Conservation (phyloP, 2,797 vertebrate genomes). For the Crocidura indochinensis region DNA sequence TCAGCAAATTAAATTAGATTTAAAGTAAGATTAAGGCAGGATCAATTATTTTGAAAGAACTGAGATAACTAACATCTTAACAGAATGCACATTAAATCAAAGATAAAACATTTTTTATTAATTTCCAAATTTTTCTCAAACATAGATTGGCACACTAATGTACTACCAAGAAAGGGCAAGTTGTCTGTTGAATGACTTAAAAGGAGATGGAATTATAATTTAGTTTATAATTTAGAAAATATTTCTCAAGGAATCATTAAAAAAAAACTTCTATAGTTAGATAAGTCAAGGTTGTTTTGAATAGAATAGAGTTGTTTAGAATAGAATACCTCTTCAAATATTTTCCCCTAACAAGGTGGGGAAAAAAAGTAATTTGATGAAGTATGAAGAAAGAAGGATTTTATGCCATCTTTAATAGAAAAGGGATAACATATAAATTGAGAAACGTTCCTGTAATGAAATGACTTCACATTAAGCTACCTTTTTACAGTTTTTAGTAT, state of each 20-base stretch:
- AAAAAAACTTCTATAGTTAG: not conserved
- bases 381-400: not conserved
- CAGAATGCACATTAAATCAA: too few species aligned
- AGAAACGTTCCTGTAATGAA: not conserved
- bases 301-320: not conserved
- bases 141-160: too few species aligned
- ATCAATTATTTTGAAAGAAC: not conserved
- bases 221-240: conserved; percentile 1
- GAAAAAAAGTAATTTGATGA: not conserved
- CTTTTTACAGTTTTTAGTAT: not conserved
- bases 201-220: not conserved
- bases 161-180: not conserved
- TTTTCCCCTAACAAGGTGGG: too few species aligned
- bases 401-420: not conserved
- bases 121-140: too few species aligned
- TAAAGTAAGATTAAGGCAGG: not conserved
- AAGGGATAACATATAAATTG: not conserved
- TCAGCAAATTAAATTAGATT: not conserved
- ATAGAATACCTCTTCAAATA: not conserved
- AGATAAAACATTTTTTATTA: too few species aligned
- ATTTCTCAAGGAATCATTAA: not conserved
- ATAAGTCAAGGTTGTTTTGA: not conserved
- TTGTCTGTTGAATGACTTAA: not conserved
- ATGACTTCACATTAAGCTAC: too few species aligned
- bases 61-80: not conserved